Percentiles rank a stretch among this genome's conserved stretches.
These are phyloP conservation scores for Sphaeramia orbicularis DNA, from an alignment of 2,797 vertebrate genomes.

Conservation along the genomic window DNA sequence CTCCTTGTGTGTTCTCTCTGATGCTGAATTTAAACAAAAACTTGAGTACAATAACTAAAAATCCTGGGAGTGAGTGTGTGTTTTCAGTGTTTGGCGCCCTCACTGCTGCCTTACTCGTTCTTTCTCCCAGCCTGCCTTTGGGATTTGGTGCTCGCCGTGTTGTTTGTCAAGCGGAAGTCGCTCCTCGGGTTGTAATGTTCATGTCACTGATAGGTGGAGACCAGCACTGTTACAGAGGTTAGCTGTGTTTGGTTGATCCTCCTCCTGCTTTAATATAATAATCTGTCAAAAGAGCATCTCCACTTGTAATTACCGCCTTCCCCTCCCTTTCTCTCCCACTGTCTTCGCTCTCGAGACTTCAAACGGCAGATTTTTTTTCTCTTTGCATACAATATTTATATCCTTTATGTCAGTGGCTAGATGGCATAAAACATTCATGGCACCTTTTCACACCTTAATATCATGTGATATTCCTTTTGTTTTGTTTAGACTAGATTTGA, in stretches of 20 bases:
- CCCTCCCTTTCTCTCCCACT: slow-evolving; percentile 74
- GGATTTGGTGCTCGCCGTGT: slow-evolving; percentile 50
- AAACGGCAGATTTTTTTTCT: slow-evolving; percentile 76
- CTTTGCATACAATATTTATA: slow-evolving; percentile 85
- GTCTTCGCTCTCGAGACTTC: slow-evolving; percentile 81
- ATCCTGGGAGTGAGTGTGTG: slow-evolving; percentile 13
- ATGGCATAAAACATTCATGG: slow-evolving; percentile 78
- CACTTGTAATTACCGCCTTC: slow-evolving; percentile 82
- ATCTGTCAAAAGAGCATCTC: slow-evolving; percentile 82
- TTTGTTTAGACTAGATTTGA: slow-evolving; percentile 80
- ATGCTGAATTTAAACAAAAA: no score
- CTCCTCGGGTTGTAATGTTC: slow-evolving; percentile 72
- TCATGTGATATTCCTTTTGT: slow-evolving; percentile 82
- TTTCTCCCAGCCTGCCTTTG: slow-evolving; percentile 6
- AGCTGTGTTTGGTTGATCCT: slow-evolving; percentile 82
- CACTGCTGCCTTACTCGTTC: slow-evolving; percentile 12
- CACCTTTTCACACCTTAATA: slow-evolving; percentile 80
- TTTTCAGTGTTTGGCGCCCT: slow-evolving; percentile 18
- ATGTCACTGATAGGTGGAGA: slow-evolving; percentile 81
- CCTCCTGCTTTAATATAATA: slow-evolving; percentile 83
- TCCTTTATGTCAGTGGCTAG: slow-evolving; percentile 82
- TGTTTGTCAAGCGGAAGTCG: slow-evolving; percentile 78
- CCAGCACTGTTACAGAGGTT: slow-evolving; percentile 76
- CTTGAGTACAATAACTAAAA: background rate
- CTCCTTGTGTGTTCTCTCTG: no score